Base-by-base conservation (phyloP, 2,888 invertebrate species). In the Drosophila hawaiiensis region DNA sequence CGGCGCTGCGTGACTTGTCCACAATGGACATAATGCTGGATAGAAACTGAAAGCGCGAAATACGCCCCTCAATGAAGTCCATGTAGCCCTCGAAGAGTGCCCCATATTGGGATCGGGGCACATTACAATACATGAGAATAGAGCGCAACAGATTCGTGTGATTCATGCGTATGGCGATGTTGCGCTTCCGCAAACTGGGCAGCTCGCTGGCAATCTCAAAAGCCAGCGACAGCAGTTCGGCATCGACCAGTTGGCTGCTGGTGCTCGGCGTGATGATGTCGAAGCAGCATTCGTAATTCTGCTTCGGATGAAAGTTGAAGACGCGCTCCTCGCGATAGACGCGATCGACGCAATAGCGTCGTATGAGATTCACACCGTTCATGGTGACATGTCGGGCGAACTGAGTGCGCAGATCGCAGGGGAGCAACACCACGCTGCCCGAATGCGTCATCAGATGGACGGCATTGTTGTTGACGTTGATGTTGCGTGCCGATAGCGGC, bases 261-360 rank as follows among this genome's bases (percentile, higher is more conserved):
- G 95, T 94, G 71, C 94, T 95, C 3, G 97, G 96, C 6, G 97
- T 96, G 37, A 99, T 96, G 71, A 99, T 97, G 93, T 99, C 99
- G 93, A 98, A 98, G 2, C 97, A 97, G 93, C 98, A 98, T 93
- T 98, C 98, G 67, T 96, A 96, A 25, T 97, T 95, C 94, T 99
- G 98, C 75, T 96, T 95, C 0, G 99, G 99, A 93, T 98, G 98
- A 85, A 97, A 96, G 1, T 97, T 97, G 68, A 94, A 94, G 4
- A 96, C 95, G 86, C 96, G 96, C 82, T 96, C 96, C 91, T 98
- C 97, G 68, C 98, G 94, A 91, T 96, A 99, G 2, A 99, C 98
- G 60, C 97, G 95, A 83, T 97, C 98, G 9, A 99, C 96, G 1
- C 96, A 95, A 92, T 97, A 99, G 58, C 99, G 95, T 77, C 98